Conservation (phyloP, 2,888 invertebrate genomes). For the Malachius bipustulatus region DNA sequence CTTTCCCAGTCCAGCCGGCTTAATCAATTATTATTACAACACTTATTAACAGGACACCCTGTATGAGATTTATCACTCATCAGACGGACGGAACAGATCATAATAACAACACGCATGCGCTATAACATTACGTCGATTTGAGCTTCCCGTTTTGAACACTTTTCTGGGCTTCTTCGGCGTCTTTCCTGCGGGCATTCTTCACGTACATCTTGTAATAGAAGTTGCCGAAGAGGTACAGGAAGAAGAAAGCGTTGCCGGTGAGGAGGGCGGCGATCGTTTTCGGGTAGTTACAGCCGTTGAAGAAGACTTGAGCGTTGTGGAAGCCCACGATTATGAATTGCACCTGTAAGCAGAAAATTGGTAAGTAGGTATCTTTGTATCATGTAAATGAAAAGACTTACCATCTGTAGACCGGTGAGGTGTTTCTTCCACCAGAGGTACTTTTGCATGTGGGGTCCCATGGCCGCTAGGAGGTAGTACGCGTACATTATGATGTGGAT, state of each 20-base stretch:
- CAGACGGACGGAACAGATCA: too few relatives aligned
- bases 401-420: conserved; percentile 84
- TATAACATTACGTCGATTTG: too few relatives aligned
- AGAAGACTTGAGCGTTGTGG: conserved; percentile 52
- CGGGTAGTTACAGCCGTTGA: conserved; percentile 59
- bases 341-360: conserved; percentile 41
- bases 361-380: too few relatives aligned
- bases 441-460: conserved; percentile 77
- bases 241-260: conserved; percentile 53
- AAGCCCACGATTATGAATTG: conserved; percentile 66
- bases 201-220: conserved; percentile 61
- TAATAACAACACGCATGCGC: too few relatives aligned
- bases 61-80: too few relatives aligned
- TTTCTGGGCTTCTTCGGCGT: conserved; percentile 9
- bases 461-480: conserved; percentile 80
- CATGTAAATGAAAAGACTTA: conserved; percentile 37
- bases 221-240: conserved; percentile 65
- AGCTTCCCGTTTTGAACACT: too few relatives aligned
- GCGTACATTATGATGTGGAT: conserved; percentile 93
- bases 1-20: too few relatives aligned
- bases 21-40: too few relatives aligned
- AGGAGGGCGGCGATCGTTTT: conserved; percentile 54
- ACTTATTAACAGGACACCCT: too few relatives aligned
- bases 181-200: conserved; percentile 18
- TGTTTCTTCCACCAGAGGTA: conserved; percentile 92